These are phyloP conservation scores for Cactoblastis cactorum DNA, from an alignment of 2,888 invertebrate genomes.

Conservation along the genomic window DNA sequence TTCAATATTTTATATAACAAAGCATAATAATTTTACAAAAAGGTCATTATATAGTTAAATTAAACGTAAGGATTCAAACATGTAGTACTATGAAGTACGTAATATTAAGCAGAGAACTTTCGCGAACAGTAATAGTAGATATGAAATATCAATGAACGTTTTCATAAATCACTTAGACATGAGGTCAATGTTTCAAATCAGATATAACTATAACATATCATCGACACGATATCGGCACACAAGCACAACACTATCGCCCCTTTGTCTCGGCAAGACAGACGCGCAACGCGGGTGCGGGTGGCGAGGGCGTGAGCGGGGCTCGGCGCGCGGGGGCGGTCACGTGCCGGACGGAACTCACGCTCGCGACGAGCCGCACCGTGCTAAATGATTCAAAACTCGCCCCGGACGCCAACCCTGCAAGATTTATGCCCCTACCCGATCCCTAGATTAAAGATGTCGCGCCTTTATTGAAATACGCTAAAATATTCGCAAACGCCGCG, in stretches of 20 bases:
- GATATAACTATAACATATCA: not conserved
- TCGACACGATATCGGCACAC: not conserved
- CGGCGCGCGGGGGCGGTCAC: constrained; percentile 48
- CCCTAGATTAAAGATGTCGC: constrained; percentile 79
- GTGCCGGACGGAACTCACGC: constrained; percentile 78
- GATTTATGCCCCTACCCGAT: constrained; percentile 77
- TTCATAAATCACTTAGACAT: too few species aligned
- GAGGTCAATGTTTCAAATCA: too few species aligned
- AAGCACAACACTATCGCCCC: constrained; percentile 58
- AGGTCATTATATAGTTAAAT: too few species aligned
- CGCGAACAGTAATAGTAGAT: too few species aligned
- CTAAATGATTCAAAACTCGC: constrained; percentile 79
- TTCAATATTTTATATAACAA: too few species aligned
- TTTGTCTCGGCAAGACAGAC: constrained; percentile 80
- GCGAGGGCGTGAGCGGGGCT: constrained; percentile 32
- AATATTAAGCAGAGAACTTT: too few species aligned
- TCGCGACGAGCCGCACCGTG: constrained; percentile 58
- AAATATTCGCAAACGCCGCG: constrained; percentile 46
- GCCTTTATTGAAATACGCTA: constrained; percentile 75
- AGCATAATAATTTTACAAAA: too few species aligned
- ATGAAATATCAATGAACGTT: too few species aligned
- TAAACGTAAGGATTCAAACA: too few species aligned
- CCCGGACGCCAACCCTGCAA: constrained; percentile 62
- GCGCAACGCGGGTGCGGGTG: constrained; percentile 50
- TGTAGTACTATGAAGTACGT: too few species aligned